Evolutionary conservation across 1,140 invertebrate species (phyloP).

Genomic region (Dendrolimus punctatus): DNA sequence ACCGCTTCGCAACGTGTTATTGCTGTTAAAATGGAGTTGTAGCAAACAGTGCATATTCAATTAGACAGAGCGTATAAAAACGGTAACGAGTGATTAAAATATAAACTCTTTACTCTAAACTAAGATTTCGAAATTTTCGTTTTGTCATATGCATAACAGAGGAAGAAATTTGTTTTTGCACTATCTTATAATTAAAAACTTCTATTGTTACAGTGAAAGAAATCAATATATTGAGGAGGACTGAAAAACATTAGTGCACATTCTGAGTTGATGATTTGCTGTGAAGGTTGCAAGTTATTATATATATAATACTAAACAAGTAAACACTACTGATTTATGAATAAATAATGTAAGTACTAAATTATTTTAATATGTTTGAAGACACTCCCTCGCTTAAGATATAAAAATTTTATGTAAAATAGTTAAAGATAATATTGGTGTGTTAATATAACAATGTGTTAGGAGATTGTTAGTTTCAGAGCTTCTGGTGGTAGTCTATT

Average conservation of each 20-base stretch:
- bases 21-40: no score
- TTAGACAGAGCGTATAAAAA: no score
- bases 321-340: neutral
- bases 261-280: constrained; percentile 37
- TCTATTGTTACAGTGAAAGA: no score
- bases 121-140: no score
- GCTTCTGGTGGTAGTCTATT: constrained; percentile 32
- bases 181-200: no score
- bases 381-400: constrained; percentile 55
- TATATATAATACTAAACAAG: constrained; percentile 39
- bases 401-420: constrained; percentile 39
- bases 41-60: no score
- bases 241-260: constrained; percentile 16
- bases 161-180: no score
- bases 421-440: constrained; percentile 37
- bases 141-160: no score
- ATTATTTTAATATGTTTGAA: constrained; percentile 67
- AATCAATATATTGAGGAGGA: no score
- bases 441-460: constrained; percentile 25
- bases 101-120: no score
- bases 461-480: constrained; percentile 15
- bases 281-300: constrained; percentile 55
- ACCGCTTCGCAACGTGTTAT: no score
- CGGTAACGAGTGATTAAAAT: no score
- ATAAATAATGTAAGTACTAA: constrained; percentile 60